Percentiles rank a stretch among this genome's conserved stretches.
Conservation (phyloP, 2,797 vertebrate genomes). For the Meda fulgida region DNA sequence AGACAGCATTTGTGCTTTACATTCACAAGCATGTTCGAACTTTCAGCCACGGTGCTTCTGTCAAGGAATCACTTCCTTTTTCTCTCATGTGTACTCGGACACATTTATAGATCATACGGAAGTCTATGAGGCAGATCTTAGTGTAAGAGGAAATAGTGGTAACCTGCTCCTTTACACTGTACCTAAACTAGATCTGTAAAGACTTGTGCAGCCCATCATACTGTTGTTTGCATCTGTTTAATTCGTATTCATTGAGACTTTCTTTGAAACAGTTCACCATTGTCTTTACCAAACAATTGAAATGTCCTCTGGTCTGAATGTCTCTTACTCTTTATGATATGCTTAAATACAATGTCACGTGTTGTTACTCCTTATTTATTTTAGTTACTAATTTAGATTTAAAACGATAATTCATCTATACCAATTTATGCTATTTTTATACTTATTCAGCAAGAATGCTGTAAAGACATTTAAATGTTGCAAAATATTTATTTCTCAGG, state of each 20-base stretch:
- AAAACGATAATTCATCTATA: neutral
- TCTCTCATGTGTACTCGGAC: slow-evolving; percentile 62
- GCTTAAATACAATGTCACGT: neutral
- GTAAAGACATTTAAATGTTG: neutral
- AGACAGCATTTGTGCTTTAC: neutral
- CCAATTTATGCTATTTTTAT: neutral
- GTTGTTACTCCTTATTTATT: neutral
- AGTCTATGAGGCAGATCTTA: slow-evolving; percentile 45
- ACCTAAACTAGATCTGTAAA: neutral
- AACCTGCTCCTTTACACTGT: slow-evolving; percentile 28
- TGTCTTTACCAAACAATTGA: neutral
- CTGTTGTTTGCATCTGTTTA: neutral
- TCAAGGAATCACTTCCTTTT: slow-evolving; percentile 55
- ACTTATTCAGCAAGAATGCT: neutral
- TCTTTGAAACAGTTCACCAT: neutral
- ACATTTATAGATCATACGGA: slow-evolving; percentile 49
- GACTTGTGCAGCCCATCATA: neutral
- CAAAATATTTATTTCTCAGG: neutral
- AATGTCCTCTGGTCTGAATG: neutral
- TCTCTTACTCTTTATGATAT: neutral
- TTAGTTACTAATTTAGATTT: neutral
- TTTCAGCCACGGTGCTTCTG: neutral
- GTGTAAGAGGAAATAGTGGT: slow-evolving; percentile 46
- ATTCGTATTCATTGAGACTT: neutral
- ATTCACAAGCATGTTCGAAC: neutral